Percentiles rank a stretch among this genome's conserved stretches.
phyloP scores from a whole-genome alignment of 2,888 invertebrate species.

The Aphidoletes aphidimyza region DNA sequence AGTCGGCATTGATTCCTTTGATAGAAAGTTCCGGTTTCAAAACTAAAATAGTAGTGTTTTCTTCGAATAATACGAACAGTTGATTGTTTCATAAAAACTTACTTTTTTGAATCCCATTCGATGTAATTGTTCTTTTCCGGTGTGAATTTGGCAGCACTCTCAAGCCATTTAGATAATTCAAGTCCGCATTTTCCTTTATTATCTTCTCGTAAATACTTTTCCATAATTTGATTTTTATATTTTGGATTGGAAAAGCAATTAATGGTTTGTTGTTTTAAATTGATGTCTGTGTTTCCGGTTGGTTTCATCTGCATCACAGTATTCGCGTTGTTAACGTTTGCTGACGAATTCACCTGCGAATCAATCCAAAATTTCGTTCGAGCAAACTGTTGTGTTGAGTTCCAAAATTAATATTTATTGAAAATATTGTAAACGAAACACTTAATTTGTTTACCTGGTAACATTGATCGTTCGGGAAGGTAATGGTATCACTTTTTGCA shows the following conservation, averaged over 20 bases:
- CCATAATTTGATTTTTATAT: constrained; percentile 72
- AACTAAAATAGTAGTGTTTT: too few relatives aligned
- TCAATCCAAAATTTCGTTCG: constrained; percentile 29
- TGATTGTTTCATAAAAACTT: not conserved
- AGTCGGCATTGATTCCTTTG: too few relatives aligned
- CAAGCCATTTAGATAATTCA: constrained; percentile 79
- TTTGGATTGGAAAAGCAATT: constrained; percentile 63
- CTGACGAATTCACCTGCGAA: constrained; percentile 65
- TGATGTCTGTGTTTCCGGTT: not conserved
- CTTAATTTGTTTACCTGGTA: constrained; percentile 58
- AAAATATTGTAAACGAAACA: not conserved
- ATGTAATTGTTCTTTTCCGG: constrained; percentile 78
- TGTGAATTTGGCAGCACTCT: constrained; percentile 79
- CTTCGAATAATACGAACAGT: too few relatives aligned
- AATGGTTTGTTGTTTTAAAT: not conserved
- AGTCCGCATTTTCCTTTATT: constrained; percentile 66
- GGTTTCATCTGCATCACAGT: constrained; percentile 57
- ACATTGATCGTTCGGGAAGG: constrained; percentile 62
- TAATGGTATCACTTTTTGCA: constrained; percentile 58
- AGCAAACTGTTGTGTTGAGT: constrained; percentile 15
- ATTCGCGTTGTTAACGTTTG: constrained; percentile 60
- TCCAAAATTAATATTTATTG: not conserved
- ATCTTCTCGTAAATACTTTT: constrained; percentile 68
- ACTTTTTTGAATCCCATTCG: constrained; percentile 70
- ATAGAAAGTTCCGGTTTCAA: too few relatives aligned